These are phyloP conservation scores for Scyliorhinus canicula DNA, from an alignment of 2,797 vertebrate species.

Conservation along the genomic window DNA sequence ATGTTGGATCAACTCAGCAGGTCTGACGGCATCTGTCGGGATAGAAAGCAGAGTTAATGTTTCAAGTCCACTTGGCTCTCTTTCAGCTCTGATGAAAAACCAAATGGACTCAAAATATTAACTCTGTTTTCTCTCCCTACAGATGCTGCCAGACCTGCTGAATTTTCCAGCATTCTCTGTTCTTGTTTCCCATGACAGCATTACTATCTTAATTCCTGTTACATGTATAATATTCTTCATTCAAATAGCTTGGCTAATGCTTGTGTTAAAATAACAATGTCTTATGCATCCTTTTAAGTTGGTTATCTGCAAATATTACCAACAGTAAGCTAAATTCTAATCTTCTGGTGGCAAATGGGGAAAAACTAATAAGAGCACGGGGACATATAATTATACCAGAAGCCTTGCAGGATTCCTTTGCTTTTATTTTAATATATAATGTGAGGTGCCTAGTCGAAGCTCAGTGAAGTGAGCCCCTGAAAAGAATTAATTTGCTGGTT, in stretches of 20 bases:
- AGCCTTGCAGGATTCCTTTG: neutral
- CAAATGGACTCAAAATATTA: no score
- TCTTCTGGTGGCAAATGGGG: neutral
- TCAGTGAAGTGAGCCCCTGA: neutral
- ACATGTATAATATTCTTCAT: neutral
- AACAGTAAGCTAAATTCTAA: neutral
- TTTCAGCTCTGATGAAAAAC: no score
- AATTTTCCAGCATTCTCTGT: no score
- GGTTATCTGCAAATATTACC: neutral
- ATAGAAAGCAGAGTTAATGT: no score
- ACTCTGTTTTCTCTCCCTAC: no score
- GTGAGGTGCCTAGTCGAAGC: neutral
- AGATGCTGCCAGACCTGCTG: no score
- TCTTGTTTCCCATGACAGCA: no score
- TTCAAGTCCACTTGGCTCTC: no score
- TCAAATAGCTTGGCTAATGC: neutral
- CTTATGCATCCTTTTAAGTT: neutral
- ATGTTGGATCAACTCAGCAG: no score
- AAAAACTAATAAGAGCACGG: neutral
- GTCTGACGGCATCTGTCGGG: no score
- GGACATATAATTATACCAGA: neutral
- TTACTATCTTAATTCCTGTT: neutral
- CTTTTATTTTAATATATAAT: neutral
- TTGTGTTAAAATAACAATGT: neutral
- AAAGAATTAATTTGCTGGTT: neutral